Conservation (phyloP, 2,888 invertebrate genomes). For the Ephialtes manifestator region DNA sequence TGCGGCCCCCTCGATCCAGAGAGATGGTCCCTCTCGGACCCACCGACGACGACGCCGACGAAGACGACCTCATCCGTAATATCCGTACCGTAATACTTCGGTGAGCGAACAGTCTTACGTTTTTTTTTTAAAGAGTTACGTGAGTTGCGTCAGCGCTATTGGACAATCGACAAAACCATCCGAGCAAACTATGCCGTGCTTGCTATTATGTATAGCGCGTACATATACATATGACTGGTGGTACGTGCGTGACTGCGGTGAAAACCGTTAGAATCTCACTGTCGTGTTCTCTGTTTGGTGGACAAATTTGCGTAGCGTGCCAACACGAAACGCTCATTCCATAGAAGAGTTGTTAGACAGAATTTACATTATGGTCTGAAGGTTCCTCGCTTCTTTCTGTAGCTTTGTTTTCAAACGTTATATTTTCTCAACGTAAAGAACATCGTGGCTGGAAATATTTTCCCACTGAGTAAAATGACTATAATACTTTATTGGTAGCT, state of each 20-base stretch:
- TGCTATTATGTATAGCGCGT: slow-evolving; percentile 33
- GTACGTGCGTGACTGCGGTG: slow-evolving; percentile 73
- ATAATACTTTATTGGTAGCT: too few species aligned
- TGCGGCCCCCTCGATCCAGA: slow-evolving; percentile 38
- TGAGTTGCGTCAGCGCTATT: slow-evolving; percentile 78
- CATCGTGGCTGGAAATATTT: slow-evolving; percentile 6
- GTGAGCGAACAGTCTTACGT: slow-evolving; percentile 45
- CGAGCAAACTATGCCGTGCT: slow-evolving; percentile 50
- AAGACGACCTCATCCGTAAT: slow-evolving; percentile 64
- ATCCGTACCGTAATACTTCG: slow-evolving; percentile 77
- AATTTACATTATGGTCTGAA: slow-evolving; percentile 28
- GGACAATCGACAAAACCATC: slow-evolving; percentile 78
- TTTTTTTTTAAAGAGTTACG: slow-evolving; percentile 75
- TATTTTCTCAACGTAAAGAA: not conserved
- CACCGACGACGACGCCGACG: slow-evolving; percentile 41
- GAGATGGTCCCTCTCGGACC: slow-evolving; percentile 24
- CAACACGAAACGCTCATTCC: slow-evolving; percentile 39
- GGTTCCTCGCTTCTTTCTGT: slow-evolving; percentile 18
- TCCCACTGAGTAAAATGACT: not conserved
- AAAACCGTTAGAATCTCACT: slow-evolving; percentile 63
- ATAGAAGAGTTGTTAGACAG: slow-evolving; percentile 18
- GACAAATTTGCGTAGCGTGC: slow-evolving; percentile 70
- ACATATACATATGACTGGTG: slow-evolving; percentile 49
- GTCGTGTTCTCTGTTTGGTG: slow-evolving; percentile 68
- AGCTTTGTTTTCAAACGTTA: not conserved